Conservation (phyloP, 2,888 invertebrate genomes). For the Tinea pellionella region DNA sequence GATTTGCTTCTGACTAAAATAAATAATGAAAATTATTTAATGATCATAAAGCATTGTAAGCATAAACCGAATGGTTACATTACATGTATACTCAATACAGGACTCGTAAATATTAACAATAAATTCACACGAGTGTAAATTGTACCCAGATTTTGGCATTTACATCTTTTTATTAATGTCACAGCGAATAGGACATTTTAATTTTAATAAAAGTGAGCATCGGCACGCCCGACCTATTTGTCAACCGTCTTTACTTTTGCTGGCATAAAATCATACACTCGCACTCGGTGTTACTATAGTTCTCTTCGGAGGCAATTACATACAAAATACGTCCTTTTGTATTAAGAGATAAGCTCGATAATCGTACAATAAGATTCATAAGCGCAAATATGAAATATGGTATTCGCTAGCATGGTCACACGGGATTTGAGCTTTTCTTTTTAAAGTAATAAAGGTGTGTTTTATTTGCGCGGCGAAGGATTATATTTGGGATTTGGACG, state of each 20-base stretch:
- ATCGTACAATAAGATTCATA: slow-evolving; percentile 50
- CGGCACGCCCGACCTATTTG: slow-evolving; percentile 67
- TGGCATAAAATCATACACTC: slow-evolving; percentile 65
- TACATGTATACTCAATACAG: neutral
- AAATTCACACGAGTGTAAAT: neutral
- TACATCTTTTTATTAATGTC: slow-evolving; percentile 33
- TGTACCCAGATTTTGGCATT: neutral
- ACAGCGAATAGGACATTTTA: slow-evolving; percentile 52
- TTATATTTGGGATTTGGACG: slow-evolving; percentile 61
- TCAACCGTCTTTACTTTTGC: slow-evolving; percentile 68
- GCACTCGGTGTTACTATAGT: slow-evolving; percentile 48
- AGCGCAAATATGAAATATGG: slow-evolving; percentile 50
- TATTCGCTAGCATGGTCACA: slow-evolving; percentile 46
- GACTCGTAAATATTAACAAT: neutral
- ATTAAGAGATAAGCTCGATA: slow-evolving; percentile 57
- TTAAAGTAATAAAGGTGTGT: slow-evolving; percentile 68
- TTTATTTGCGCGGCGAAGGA: slow-evolving; percentile 58
- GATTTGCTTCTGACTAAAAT: too few species aligned
- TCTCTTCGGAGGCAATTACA: slow-evolving; percentile 33
- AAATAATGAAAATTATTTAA: too few species aligned
- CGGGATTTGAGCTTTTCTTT: slow-evolving; percentile 62
- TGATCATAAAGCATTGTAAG: too few species aligned
- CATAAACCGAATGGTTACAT: too few species aligned
- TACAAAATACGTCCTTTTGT: slow-evolving; percentile 49
- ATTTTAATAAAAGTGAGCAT: slow-evolving; percentile 68